Evolutionary conservation across 2,113 vertebrate genomes (phyloP).

Genomic region (Saimiri boliviensis): DNA sequence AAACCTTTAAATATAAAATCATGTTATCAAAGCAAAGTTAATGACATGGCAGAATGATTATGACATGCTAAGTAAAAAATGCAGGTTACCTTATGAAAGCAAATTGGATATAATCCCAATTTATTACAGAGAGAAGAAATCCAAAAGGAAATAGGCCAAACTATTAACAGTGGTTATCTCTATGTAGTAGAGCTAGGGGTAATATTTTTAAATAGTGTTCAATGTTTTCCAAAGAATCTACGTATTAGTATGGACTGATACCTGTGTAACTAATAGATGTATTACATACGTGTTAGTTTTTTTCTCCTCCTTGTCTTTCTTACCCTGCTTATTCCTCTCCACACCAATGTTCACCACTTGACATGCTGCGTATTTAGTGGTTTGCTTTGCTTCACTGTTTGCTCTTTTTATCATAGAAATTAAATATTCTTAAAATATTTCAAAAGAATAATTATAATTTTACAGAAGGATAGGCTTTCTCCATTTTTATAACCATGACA

Average conservation of each 20-base stretch:
- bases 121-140: not conserved
- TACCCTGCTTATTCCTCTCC: not conserved
- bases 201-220: not conserved
- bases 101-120: not conserved
- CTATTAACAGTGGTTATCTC: not conserved
- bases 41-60: conserved; percentile 49
- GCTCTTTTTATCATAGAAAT: not conserved
- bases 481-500: not conserved
- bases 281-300: not conserved
- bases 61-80: conserved; percentile 13
- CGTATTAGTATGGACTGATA: not conserved
- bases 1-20: conserved; percentile 58
- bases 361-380: not conserved
- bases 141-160: not conserved
- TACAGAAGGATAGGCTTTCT: not conserved
- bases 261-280: not conserved
- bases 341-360: not conserved
- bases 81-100: conserved; percentile 1
- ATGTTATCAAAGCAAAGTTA: conserved; percentile 59
- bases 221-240: not conserved
- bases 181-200: not conserved
- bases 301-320: not conserved
- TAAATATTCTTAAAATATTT: not conserved
- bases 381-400: not conserved
- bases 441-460: not conserved